Percentiles rank a stretch among this genome's conserved stretches.
These are phyloP conservation scores for Amblyornis subalaris DNA, from an alignment of 2,113 vertebrate species.

Conservation along the genomic window DNA sequence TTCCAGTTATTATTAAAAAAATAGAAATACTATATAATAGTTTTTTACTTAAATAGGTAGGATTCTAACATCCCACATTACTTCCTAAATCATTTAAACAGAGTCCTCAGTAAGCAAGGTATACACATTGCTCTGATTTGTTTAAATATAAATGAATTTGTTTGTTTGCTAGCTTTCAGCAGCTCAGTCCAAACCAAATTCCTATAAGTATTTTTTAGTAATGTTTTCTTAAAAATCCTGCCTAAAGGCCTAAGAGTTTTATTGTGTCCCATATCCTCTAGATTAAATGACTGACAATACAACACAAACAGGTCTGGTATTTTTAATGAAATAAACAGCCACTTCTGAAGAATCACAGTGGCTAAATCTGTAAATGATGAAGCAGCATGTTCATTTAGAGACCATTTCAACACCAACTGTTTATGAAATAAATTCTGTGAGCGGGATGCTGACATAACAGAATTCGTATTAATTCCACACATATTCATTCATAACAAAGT, in stretches of 20 bases:
- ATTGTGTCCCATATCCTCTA: background rate
- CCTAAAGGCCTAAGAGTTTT: background rate
- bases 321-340: constrained; percentile 48
- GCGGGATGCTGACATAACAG: constrained; percentile 51
- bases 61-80: background rate
- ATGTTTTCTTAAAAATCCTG: constrained; percentile 36
- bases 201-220: background rate
- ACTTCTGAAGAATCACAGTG: background rate
- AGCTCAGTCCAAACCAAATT: background rate
- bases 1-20: background rate
- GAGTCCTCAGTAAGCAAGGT: background rate
- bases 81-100: background rate
- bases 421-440: constrained; percentile 22
- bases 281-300: constrained; percentile 37
- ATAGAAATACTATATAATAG: background rate
- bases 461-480: constrained; percentile 63
- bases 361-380: background rate
- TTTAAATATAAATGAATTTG: background rate
- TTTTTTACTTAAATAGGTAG: background rate
- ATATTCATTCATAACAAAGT: constrained; percentile 54
- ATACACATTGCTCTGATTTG: background rate
- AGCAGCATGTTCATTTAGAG: background rate
- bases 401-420: constrained; percentile 3
- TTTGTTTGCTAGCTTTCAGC: background rate
- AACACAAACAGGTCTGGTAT: constrained; percentile 34